A percentile compares a stretch with the other conserved stretches of the same genome.
phyloP scores from a whole-genome alignment of 2,888 invertebrate species.

The Choreutis nemorana region DNA sequence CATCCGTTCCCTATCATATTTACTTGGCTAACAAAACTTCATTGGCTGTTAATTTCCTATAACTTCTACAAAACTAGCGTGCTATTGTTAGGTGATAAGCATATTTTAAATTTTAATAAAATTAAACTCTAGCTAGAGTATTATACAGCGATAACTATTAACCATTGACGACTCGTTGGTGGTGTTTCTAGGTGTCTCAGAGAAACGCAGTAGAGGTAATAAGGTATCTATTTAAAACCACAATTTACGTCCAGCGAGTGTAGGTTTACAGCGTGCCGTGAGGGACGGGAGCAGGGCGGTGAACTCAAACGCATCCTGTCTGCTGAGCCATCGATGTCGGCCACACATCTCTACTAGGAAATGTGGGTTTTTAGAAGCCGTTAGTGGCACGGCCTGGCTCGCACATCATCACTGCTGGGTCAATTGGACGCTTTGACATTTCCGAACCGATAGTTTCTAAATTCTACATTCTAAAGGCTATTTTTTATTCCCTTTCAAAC shows the following conservation, averaged over 20 bases:
- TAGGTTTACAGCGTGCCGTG: constrained; percentile 35
- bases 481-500: too few relatives aligned
- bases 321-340: constrained; percentile 43
- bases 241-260: constrained; percentile 39
- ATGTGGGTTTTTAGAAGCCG: constrained; percentile 56
- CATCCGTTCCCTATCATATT: too few relatives aligned
- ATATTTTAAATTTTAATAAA: too few relatives aligned
- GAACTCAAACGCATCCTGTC: constrained; percentile 55
- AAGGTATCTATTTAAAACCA: constrained; percentile 37
- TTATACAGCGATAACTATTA: too few relatives aligned
- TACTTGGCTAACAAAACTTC: too few relatives aligned
- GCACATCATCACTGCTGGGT: constrained; percentile 41
- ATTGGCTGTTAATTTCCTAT: too few relatives aligned
- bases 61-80: too few relatives aligned
- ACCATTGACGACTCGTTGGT: too few relatives aligned
- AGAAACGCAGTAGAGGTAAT: constrained; percentile 4
- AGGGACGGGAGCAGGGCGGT: constrained; percentile 38
- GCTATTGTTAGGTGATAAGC: too few relatives aligned
- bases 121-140: too few relatives aligned
- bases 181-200: constrained; percentile 5
- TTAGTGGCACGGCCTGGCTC: constrained; percentile 43
- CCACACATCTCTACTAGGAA: constrained; percentile 50
- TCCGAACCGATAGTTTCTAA: constrained; percentile 26
- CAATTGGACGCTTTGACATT: constrained; percentile 33
- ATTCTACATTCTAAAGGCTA: too few relatives aligned